Conservation (phyloP, 35 echinoderm and acorn worm species). For the Ophiothrix spiculata region DNA sequence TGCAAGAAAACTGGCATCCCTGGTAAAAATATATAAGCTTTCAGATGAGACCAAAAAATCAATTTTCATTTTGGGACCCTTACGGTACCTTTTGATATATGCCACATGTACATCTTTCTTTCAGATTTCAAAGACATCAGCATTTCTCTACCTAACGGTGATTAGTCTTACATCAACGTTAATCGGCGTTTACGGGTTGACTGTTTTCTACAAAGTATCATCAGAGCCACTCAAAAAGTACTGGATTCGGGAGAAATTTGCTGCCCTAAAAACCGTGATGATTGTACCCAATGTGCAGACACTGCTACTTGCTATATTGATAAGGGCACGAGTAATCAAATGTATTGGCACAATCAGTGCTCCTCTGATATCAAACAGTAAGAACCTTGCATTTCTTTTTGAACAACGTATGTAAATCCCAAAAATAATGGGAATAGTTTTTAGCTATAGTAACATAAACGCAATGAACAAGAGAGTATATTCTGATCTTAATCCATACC, state of each 20-base stretch:
- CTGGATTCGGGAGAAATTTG: slow-evolving; percentile 28
- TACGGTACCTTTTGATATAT: too few relatives aligned
- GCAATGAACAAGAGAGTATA: too few relatives aligned
- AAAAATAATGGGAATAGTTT: too few relatives aligned
- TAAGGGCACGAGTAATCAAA: neutral
- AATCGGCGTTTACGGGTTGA: slow-evolving; percentile 38
- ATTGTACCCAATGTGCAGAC: slow-evolving; percentile 47
- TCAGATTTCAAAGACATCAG: slow-evolving; percentile 16
- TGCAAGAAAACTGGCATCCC: too few relatives aligned
- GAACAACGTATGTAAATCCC: too few relatives aligned
- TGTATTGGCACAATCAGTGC: neutral
- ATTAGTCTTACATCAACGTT: slow-evolving; percentile 37
- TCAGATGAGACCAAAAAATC: too few relatives aligned
- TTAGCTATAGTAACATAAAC: too few relatives aligned
- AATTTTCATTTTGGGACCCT: too few relatives aligned
- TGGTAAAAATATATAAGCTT: too few relatives aligned
- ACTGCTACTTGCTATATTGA: slow-evolving; percentile 30
- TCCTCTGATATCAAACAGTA: neutral
- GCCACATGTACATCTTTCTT: too few relatives aligned
- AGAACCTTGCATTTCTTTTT: neutral
- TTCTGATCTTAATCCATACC: too few relatives aligned
- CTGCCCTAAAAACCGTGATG: slow-evolving; percentile 38
- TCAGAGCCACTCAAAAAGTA: slow-evolving; percentile 1
- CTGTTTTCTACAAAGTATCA: slow-evolving; percentile 42
- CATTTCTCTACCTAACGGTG: slow-evolving; percentile 35